phyloP scores from a whole-genome alignment of 2,113 vertebrate genomes.

The Channa maculata region DNA sequence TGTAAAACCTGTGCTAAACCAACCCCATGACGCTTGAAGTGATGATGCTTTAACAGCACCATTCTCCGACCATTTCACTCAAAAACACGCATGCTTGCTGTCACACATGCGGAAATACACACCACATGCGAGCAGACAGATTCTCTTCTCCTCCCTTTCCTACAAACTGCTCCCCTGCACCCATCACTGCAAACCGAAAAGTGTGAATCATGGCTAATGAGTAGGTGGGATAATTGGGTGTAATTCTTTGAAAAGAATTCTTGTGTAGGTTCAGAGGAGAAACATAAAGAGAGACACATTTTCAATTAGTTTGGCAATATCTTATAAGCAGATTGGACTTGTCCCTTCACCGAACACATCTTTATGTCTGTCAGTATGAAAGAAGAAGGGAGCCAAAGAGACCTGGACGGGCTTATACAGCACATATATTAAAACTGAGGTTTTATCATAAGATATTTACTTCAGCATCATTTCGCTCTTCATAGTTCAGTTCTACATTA shows the following conservation, averaged over 20 bases:
- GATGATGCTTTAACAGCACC: constrained; percentile 36
- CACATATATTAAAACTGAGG: constrained; percentile 22
- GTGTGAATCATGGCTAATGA: constrained; percentile 68
- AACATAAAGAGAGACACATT: constrained; percentile 27
- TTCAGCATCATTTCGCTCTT: constrained; percentile 13
- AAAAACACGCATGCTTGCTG: constrained; percentile 1
- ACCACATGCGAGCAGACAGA: not conserved
- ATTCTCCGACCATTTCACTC: constrained; percentile 26
- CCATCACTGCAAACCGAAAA: constrained; percentile 13
- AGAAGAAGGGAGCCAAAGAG: constrained; percentile 13
- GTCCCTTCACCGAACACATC: not conserved
- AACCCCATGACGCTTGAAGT: not conserved
- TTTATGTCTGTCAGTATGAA: not conserved
- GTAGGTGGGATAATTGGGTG: constrained; percentile 30
- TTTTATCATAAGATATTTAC: constrained; percentile 65
- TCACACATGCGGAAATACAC: constrained; percentile 3
- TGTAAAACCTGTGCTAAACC: not conserved
- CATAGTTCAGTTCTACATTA: constrained; percentile 31
- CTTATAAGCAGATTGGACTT: not conserved
- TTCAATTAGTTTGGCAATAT: not conserved
- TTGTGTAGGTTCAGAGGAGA: constrained; percentile 14
- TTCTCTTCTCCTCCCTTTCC: constrained; percentile 7
- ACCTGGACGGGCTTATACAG: not conserved
- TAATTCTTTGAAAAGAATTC: constrained; percentile 35
- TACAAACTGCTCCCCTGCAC: not conserved